Conservation (phyloP, 2,113 vertebrate genomes). For the Tinamus guttatus region DNA sequence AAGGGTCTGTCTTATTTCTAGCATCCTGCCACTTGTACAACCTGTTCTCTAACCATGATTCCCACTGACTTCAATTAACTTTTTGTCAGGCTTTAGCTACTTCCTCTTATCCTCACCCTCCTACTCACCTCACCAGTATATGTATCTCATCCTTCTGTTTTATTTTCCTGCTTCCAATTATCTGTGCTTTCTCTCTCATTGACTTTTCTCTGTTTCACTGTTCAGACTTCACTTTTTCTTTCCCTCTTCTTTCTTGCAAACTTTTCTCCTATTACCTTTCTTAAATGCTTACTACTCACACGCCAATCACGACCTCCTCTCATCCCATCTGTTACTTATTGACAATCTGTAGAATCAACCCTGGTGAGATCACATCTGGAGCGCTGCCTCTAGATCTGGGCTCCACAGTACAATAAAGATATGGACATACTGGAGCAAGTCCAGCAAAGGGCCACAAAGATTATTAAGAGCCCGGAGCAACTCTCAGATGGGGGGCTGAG, state of each 20-base stretch:
- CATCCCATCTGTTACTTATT: not conserved
- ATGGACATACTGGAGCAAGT: rapidly evolving
- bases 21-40: not conserved
- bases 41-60: not conserved
- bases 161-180: constrained; percentile 28
- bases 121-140: constrained; percentile 42
- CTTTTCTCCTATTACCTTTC: not conserved
- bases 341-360: not conserved
- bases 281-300: not conserved
- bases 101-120: constrained; percentile 34
- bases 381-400: not conserved
- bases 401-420: not conserved
- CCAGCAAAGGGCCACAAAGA: not conserved
- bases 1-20: constrained; percentile 6
- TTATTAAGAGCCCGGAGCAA: not conserved
- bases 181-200: not conserved
- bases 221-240: not conserved
- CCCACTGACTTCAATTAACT: constrained; percentile 35
- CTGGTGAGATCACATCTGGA: not conserved
- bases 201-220: not conserved
- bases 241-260: not conserved
- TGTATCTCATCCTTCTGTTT: constrained; percentile 28
- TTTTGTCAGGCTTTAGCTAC: constrained; percentile 34
- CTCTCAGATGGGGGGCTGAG: not conserved
- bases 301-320: not conserved